Base-by-base conservation (phyloP, 2,113 vertebrate species). In the Protobothrops mucrosquamatus region DNA sequence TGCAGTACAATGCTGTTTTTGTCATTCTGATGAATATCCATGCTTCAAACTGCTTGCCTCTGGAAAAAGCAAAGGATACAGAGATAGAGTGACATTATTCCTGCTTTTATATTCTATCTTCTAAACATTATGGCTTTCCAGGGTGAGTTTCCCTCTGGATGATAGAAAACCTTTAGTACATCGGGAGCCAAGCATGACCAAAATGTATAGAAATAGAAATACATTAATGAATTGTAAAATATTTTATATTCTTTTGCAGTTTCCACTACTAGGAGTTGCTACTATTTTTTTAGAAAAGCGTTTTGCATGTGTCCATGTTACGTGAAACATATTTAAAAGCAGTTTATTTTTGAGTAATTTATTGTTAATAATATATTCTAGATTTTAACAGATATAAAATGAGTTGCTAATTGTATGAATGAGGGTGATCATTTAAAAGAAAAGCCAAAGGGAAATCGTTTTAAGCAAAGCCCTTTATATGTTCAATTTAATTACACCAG, bases 361-460 rank as follows among this genome's bases (percentile, higher is more conserved):
- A 89, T 87, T 81, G 85, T 92, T 96, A 93, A 97, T 81, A 94
- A 4, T 91, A 92, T 89, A 39, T 43, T 93, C 9, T 97, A 39
- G 87, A 92, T 92, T 89, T 90, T 95, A 94, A 93, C 95, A 98
- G 98, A 94, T 96, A 92, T 94, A 94, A 94, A 96, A 90, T 92
- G 90, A 95, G 93, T 94, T 96, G 96, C 96, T 92, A 96, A 96
- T 87, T 95, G 39, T 92, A 91, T 89, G 94, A 96, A 95, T 94
- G 96, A 91, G 94, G 94, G 96, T 96, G 92, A 96, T 89, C 64
- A 93, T 51, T 90, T 51, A 90, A 89, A 96, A 97, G 96, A 96
- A 92, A 81, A 81, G 74, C 34, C 97, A 97, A 95, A 96, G 93
- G 96, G 97, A 98, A 96, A 95, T 94, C 93, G 97, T 97, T 95